Base-by-base conservation (phyloP, 2,888 invertebrate species). In the Neuroscelio doddi region DNA sequence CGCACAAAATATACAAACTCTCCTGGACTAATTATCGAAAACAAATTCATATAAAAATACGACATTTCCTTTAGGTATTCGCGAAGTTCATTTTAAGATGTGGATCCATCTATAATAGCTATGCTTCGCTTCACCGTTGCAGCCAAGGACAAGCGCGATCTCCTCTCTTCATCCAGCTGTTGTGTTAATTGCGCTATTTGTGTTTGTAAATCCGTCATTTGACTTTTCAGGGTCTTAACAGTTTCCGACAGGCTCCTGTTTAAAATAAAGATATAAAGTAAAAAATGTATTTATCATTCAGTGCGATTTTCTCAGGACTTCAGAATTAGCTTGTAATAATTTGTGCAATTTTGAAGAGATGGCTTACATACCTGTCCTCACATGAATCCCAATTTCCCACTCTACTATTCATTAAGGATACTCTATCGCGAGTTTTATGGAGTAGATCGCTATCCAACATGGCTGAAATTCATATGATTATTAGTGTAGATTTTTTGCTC, bases 211-310 rank as follows among this genome's bases (percentile, higher is more conserved):
- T 88, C 87, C 76, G 89, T 89, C 68, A 94, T 87, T 85, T 93
- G 91, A 79, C 90, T 91, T 80, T 91, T 92, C 74, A 94, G 84
- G 64, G 91, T 88, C 86, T 92, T 91, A 68, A 94, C 92, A 56
- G 93, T 90, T 73, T 93, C 90, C 84, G 93, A 91, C 74, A 93
- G 85, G 76, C 90, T 90, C 81, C 92, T 91, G 79, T n/a, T n/a
- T n/a, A n/a, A n/a, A n/a, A n/a, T n/a, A n/a, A n/a, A n/a, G 29
- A 26, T 26, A 9, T 44, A 47, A 41, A 12, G 21, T 14, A n/a
- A n/a, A n/a, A n/a, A n/a, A n/a, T n/a, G n/a, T n/a, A n/a, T n/a
- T n/a, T n/a, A n/a, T n/a, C n/a, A n/a, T n/a, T n/a, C n/a, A n/a
- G n/a, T n/a, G n/a, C n/a, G n/a, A n/a, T n/a, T 38, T 29, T 29